Percentiles rank a stretch among this genome's conserved stretches.
phyloP scores from a whole-genome alignment of 2,888 invertebrate genomes.

The Diabrotica balteata region DNA sequence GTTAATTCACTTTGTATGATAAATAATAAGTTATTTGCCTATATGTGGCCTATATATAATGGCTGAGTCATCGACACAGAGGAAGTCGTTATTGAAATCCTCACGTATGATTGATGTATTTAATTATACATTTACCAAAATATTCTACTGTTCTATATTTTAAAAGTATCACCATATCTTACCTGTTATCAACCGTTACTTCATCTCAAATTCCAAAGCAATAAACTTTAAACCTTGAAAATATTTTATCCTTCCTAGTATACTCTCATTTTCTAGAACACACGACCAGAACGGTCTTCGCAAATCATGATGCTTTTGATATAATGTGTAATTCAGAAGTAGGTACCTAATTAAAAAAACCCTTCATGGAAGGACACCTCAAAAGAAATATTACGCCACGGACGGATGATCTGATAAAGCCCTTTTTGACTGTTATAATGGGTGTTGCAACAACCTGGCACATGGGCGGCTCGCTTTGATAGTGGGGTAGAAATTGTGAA shows the following conservation, averaged over 20 bases:
- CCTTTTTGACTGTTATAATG: constrained; percentile 48
- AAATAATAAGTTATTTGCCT: no score
- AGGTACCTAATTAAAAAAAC: constrained; percentile 34
- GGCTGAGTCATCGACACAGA: no score
- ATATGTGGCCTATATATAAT: no score
- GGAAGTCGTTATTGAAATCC: no score
- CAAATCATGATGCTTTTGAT: constrained; percentile 26
- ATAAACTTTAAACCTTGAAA: constrained; percentile 11
- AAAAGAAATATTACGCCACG: constrained; percentile 44
- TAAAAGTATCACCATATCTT: background rate
- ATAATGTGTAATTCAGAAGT: constrained; percentile 35
- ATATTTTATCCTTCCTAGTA: constrained; percentile 20
- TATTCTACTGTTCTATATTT: no score
- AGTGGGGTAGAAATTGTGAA: no score
- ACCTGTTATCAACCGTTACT: constrained; percentile 32
- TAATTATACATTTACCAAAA: no score
- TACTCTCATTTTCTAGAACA: constrained; percentile 9
- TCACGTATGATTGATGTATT: no score
- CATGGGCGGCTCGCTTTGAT: constrained; percentile 14
- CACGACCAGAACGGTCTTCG: constrained; percentile 21
- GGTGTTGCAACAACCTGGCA: constrained; percentile 39
- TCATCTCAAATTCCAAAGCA: constrained; percentile 3
- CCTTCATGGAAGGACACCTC: constrained; percentile 44
- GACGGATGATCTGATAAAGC: constrained; percentile 44
- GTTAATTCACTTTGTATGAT: no score